Conservation (phyloP, 2,797 vertebrate genomes). For the Dendrocincla tyrannina region DNA sequence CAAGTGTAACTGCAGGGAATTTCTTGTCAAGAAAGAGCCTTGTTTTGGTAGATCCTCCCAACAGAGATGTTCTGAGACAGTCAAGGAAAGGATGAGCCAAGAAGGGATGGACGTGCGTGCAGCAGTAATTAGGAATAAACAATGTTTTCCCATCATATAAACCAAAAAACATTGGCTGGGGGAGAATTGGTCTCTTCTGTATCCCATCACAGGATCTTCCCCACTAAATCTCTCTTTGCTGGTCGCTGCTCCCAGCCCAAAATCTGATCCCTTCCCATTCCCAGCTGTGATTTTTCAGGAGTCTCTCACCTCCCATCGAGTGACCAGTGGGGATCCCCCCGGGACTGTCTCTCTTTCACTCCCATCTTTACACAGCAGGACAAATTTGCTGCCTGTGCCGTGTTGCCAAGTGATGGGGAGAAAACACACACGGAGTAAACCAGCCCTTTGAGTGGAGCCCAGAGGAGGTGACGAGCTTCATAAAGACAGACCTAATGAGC, state of each 20-base stretch:
- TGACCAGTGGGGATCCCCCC: not conserved
- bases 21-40: not conserved
- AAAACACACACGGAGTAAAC: not conserved
- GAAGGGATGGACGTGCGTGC: not conserved
- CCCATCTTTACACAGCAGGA: not conserved
- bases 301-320: not conserved
- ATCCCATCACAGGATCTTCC: not conserved
- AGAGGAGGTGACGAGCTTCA: not conserved
- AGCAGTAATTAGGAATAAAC: not conserved
- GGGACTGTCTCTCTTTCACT: not conserved
- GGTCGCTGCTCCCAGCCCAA: not conserved
- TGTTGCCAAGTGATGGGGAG: not conserved
- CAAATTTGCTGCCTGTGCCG: not conserved
- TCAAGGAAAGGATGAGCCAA: not conserved
- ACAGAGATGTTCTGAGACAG: not conserved
- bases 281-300: not conserved
- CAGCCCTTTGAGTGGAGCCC: not conserved
- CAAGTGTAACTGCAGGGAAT: not conserved
- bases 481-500: not conserved
- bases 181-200: not conserved
- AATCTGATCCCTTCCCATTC: rapidly evolving
- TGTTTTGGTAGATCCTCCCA: not conserved
- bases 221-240: not conserved
- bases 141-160: not conserved
- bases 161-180: too few species aligned